Percentiles rank a stretch among this genome's conserved stretches.
These are phyloP conservation scores for Drosophila arizonae DNA, from an alignment of 1,140 invertebrate genomes.

Conservation along the genomic window DNA sequence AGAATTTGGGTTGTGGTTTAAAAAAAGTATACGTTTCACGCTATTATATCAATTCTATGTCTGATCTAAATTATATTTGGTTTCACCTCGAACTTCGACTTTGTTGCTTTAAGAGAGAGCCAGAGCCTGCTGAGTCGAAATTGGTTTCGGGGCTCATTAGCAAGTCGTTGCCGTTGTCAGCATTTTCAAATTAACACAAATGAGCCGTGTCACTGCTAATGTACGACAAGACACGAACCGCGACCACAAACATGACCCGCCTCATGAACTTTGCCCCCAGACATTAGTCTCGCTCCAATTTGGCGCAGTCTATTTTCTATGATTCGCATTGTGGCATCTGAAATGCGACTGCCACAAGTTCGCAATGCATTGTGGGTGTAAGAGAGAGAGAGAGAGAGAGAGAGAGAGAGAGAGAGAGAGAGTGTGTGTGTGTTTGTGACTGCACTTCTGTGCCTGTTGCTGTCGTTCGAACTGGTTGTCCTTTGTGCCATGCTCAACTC, in stretches of 20 bases:
- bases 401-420: too few species aligned
- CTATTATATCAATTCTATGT: neutral
- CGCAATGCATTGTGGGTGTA: constrained; percentile 6
- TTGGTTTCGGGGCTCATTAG: neutral
- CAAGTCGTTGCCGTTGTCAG: constrained; percentile 4
- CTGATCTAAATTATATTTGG: neutral
- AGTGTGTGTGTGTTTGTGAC: neutral
- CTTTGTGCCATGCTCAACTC: constrained; percentile 12
- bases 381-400: neutral
- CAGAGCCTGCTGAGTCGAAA: constrained; percentile 12
- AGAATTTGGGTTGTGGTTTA: constrained; percentile 4
- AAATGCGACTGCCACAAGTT: constrained; percentile 17
- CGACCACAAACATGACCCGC: constrained; percentile 7
- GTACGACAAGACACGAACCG: constrained; percentile 19
- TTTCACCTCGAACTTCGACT: neutral
- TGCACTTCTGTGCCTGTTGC: constrained; percentile 44
- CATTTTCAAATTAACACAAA: constrained; percentile 42
- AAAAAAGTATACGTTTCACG: neutral
- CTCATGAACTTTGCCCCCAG: constrained; percentile 18
- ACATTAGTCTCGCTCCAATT: constrained; percentile 19
- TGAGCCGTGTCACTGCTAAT: constrained; percentile 28
- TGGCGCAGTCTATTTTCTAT: constrained; percentile 23
- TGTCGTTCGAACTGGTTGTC: constrained; percentile 2
- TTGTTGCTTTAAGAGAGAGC: neutral
- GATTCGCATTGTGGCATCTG: constrained; percentile 29